A percentile compares a stretch with the other conserved stretches of the same genome.
These are phyloP conservation scores for Amphipyra berbera DNA, from an alignment of 2,888 invertebrate genomes.

Conservation along the genomic window DNA sequence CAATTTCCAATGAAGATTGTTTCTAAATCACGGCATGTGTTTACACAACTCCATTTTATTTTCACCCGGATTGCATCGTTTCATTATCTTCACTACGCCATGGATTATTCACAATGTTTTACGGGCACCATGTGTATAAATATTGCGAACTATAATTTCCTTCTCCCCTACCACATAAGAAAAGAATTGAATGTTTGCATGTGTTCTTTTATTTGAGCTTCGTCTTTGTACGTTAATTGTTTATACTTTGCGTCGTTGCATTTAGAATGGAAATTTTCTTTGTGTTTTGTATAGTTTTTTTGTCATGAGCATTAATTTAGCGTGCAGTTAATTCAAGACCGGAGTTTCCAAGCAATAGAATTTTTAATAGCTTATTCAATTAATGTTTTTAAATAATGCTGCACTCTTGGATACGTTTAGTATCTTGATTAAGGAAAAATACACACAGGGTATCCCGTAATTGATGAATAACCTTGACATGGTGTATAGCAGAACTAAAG, in stretches of 20 bases:
- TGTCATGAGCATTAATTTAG: conserved; percentile 29
- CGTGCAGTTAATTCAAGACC: conserved; percentile 22
- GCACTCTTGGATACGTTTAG: no score
- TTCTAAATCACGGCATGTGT: conserved; percentile 20
- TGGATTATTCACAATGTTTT: conserved; percentile 40
- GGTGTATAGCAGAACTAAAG: no score
- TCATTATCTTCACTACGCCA: conserved; percentile 33
- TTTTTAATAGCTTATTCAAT: no score
- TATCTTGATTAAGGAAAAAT: no score
- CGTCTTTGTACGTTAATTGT: neutral
- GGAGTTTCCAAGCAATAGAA: no score
- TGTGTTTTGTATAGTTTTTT: conserved; percentile 21
- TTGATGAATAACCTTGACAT: no score
- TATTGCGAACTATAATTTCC: conserved; percentile 37
- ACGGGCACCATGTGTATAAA: conserved; percentile 46
- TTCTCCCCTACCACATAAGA: conserved; percentile 26
- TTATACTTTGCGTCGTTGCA: conserved; percentile 29
- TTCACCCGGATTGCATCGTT: conserved; percentile 24
- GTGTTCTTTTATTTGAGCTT: conserved; percentile 42
- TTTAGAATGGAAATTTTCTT: conserved; percentile 45
- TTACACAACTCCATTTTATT: conserved; percentile 11
- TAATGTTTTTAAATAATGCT: no score
- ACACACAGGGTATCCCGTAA: no score
- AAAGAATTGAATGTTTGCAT: conserved; percentile 43
- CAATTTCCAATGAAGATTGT: conserved; percentile 30